A percentile compares a stretch with the other conserved stretches of the same genome.
These are phyloP conservation scores for Centropyge bicolor DNA, from an alignment of 2,797 vertebrate genomes.

Conservation along the genomic window DNA sequence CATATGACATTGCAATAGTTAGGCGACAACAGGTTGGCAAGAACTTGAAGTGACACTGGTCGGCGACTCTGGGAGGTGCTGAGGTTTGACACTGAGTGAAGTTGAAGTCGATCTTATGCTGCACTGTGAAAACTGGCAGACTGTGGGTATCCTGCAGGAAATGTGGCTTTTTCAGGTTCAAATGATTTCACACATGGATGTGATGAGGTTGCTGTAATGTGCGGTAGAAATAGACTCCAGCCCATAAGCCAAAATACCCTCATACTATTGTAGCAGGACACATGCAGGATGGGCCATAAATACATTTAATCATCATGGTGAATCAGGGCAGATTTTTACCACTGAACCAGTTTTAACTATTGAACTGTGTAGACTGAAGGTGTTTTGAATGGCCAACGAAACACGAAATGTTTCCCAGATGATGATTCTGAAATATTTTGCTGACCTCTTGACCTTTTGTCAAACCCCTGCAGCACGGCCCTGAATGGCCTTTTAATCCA, in stretches of 20 bases:
- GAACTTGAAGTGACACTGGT: conserved; percentile 42
- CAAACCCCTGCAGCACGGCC: background rate
- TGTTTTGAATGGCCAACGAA: background rate
- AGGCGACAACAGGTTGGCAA: conserved; percentile 65
- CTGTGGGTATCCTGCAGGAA: conserved; percentile 41
- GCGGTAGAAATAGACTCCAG: conserved; percentile 46
- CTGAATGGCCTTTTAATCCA: background rate
- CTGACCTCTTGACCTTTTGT: background rate
- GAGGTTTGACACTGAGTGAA: conserved; percentile 59
- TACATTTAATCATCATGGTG: conserved; percentile 22
- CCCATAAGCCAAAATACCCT: conserved; percentile 35
- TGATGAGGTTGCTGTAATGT: conserved; percentile 53
- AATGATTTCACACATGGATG: conserved; percentile 65
- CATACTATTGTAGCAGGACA: conserved; percentile 20
- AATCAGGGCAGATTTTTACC: conserved; percentile 11
- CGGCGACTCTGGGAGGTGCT: conserved; percentile 32
- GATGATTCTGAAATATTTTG: background rate
- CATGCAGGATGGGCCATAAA: conserved; percentile 19
- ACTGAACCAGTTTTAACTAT: background rate
- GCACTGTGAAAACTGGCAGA: conserved; percentile 31
- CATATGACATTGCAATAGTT: conserved; percentile 61
- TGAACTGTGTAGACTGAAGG: conserved; percentile 11
- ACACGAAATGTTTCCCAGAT: background rate
- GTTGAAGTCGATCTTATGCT: conserved; percentile 40
- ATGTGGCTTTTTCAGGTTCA: conserved; percentile 55